Percentiles rank a stretch among this genome's conserved stretches.
These are phyloP conservation scores for Leptopilina syphax DNA, from an alignment of 2,888 invertebrate genomes.

Conservation along the genomic window DNA sequence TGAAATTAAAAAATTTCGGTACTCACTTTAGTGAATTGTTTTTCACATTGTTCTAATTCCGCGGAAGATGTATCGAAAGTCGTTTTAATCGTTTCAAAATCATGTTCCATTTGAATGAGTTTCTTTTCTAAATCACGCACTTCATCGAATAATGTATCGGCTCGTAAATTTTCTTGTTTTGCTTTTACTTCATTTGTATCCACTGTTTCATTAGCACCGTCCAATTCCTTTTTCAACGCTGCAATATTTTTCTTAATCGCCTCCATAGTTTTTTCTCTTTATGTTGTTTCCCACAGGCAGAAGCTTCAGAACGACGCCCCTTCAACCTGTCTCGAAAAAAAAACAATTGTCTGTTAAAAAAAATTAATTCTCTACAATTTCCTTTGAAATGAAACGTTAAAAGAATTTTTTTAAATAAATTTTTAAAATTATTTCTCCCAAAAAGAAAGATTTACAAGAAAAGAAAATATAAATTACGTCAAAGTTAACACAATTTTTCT, in stretches of 20 bases:
- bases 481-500: too few relatives aligned
- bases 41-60: conserved; percentile 96
- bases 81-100: conserved; percentile 92
- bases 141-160: conserved; percentile 88
- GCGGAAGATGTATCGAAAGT: conserved; percentile 92
- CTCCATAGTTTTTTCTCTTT: conserved; percentile 79
- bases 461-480: too few relatives aligned
- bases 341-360: background rate
- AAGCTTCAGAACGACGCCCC: conserved; percentile 35
- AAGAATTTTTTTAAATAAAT: too few relatives aligned
- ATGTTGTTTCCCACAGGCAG: conserved; percentile 41
- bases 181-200: conserved; percentile 82
- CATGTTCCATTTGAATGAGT: conserved; percentile 94
- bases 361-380: too few relatives aligned
- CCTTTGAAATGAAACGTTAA: too few relatives aligned
- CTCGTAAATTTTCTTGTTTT: conserved; percentile 77
- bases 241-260: conserved; percentile 88
- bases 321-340: conserved; percentile 36
- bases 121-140: conserved; percentile 97
- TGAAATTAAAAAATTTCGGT: conserved; percentile 1
- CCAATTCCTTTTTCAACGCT: conserved; percentile 85
- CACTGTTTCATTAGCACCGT: conserved; percentile 83
- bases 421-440: too few relatives aligned
- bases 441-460: too few relatives aligned
- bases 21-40: conserved; percentile 86